Evolutionary conservation across 2,113 vertebrate species (phyloP).

Genomic region (Climacteris rufus): DNA sequence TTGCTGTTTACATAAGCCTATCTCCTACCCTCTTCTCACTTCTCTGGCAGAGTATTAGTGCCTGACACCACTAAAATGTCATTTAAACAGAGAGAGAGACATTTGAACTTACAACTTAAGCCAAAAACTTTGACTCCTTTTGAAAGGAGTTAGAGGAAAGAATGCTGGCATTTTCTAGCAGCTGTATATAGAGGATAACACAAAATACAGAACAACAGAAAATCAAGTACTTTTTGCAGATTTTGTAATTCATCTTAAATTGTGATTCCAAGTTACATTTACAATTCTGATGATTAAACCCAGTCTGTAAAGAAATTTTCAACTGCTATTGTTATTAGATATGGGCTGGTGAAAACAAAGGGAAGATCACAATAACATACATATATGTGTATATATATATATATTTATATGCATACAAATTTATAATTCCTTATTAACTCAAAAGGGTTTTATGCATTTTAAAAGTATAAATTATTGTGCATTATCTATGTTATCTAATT

Average conservation of each 20-base stretch:
- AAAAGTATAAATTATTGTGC: not conserved
- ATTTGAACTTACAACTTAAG: not conserved
- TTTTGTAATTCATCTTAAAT: not conserved
- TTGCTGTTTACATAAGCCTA: not conserved
- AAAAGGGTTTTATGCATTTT: not conserved
- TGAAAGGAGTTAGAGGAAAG: not conserved
- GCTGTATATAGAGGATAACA: not conserved
- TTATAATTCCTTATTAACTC: not conserved
- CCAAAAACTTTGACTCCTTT: not conserved
- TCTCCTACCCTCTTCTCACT: not conserved
- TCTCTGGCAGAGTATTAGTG: not conserved
- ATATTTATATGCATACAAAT: not conserved
- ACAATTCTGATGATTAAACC: not conserved
- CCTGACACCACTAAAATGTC: not conserved
- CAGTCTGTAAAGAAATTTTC: not conserved
- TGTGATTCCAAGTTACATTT: not conserved
- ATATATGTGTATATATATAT: fast-evolving
- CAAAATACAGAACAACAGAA: not conserved
- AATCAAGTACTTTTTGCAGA: not conserved
- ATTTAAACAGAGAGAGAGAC: not conserved
- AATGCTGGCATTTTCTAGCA: not conserved
- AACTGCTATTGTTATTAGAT: not conserved
- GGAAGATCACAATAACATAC: not conserved
- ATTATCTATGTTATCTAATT: not conserved
- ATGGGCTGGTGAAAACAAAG: not conserved